phyloP scores from a whole-genome alignment of 2,113 vertebrate genomes.

The Pterocles gutturalis region DNA sequence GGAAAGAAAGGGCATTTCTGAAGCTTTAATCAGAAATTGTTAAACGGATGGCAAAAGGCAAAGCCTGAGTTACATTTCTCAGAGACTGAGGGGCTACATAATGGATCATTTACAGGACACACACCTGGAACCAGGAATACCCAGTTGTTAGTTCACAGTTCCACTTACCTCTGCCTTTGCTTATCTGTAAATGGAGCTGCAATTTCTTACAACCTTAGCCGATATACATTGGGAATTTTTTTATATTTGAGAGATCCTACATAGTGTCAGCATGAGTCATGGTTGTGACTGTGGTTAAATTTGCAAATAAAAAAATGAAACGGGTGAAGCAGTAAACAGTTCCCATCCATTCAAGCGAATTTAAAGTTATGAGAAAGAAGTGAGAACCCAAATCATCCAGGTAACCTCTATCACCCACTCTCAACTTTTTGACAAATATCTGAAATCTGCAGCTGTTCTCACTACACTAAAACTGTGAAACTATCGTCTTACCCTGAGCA shows the following conservation, averaged over 20 bases:
- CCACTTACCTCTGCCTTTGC: background rate
- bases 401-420: background rate
- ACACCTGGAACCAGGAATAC: background rate
- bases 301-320: background rate
- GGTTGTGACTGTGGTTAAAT: background rate
- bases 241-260: background rate
- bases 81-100: background rate
- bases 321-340: background rate
- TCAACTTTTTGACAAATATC: background rate
- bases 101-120: background rate
- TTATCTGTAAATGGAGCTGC: background rate
- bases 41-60: background rate
- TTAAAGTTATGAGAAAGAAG: background rate
- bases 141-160: fast-evolving
- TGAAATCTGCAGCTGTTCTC: background rate
- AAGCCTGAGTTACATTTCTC: background rate
- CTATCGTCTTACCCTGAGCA: background rate
- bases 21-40: background rate
- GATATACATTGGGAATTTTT: background rate
- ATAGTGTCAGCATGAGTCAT: fast-evolving
- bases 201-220: background rate
- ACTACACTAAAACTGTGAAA: background rate
- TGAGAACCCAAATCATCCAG: background rate
- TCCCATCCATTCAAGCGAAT: too few relatives aligned
- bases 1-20: background rate